Evolutionary conservation across 2,113 vertebrate species (phyloP).

Genomic region (Osmerus eperlanus): DNA sequence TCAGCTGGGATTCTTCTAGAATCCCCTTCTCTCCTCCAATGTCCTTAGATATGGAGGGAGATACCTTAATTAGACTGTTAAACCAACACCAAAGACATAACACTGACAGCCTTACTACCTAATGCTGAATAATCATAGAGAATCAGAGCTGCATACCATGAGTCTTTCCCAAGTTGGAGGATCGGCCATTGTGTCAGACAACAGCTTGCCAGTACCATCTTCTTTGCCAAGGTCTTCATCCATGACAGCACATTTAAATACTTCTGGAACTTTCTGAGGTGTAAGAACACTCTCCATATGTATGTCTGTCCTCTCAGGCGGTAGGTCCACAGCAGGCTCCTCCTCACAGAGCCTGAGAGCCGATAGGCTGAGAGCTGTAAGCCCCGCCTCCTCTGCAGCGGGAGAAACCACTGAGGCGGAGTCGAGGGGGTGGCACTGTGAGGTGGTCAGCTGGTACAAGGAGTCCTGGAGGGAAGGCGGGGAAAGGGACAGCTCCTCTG

Average conservation of each 20-base stretch:
- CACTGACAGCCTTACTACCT: not conserved
- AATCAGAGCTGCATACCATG: slow-evolving; percentile 15
- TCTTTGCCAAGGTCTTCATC: not conserved
- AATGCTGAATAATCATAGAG: not conserved
- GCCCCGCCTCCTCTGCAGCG: slow-evolving; percentile 6
- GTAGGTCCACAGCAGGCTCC: not conserved
- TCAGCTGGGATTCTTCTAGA: slow-evolving; percentile 87
- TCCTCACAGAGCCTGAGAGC: slow-evolving; percentile 5
- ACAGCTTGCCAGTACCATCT: not conserved
- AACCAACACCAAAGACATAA: not conserved
- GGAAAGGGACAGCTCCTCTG: slow-evolving; percentile 12
- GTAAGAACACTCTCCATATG: too few species aligned
- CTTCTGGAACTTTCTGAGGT: not conserved
- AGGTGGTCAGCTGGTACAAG: slow-evolving; percentile 51
- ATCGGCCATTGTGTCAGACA: not conserved
- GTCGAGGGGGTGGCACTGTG: slow-evolving; percentile 36
- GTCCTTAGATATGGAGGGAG: slow-evolving; percentile 63
- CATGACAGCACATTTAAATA: not conserved
- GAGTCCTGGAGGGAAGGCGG: slow-evolving; percentile 33
- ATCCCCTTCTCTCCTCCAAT: slow-evolving; percentile 75
- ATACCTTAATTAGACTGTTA: not conserved
- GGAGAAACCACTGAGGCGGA: slow-evolving; percentile 34
- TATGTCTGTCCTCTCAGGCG: not conserved
- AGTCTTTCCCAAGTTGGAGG: slow-evolving; percentile 10
- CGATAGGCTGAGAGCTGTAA: slow-evolving; percentile 3